Evolutionary conservation across 2,113 vertebrate genomes (phyloP).

Genomic region (Stigmatopora argus): DNA sequence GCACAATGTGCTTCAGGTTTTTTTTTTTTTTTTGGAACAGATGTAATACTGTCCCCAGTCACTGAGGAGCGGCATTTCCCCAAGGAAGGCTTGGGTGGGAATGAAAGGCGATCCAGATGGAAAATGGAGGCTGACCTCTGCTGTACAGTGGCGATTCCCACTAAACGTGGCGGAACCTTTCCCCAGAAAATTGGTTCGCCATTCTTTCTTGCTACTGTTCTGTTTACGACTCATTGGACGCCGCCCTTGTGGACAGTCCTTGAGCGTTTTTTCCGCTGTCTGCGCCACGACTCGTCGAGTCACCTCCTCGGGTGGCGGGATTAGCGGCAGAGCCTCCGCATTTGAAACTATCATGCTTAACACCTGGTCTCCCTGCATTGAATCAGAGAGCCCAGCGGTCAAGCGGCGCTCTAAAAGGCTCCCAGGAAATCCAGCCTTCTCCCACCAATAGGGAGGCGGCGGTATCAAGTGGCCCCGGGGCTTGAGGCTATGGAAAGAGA

Average conservation of each 20-base stretch:
- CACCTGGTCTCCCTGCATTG: constrained; percentile 28
- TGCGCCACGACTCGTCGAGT: constrained; percentile 5
- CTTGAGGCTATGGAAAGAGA: constrained; percentile 60
- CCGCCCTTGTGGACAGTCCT: background rate
- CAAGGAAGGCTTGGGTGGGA: constrained; percentile 23
- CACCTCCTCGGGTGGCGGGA: constrained; percentile 16
- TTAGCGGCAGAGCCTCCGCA: constrained; percentile 24
- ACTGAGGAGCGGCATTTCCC: constrained; percentile 32
- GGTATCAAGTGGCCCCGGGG: constrained; percentile 29
- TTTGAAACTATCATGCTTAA: constrained; percentile 26
- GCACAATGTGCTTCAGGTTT: background rate
- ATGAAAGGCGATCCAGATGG: constrained; percentile 62
- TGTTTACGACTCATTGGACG: background rate
- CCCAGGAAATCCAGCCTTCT: constrained; percentile 47
- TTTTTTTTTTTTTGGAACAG: background rate
- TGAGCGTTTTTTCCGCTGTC: constrained; percentile 5
- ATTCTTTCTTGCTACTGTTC: background rate
- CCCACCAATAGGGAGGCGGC: constrained; percentile 23
- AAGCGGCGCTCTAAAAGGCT: constrained; percentile 24
- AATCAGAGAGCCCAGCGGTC: constrained; percentile 17
- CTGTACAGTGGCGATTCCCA: constrained; percentile 19
- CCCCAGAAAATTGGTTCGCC: background rate
- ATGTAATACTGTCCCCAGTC: constrained; percentile 12
- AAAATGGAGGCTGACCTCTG: constrained; percentile 65
- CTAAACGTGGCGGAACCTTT: constrained; percentile 18